A percentile compares a stretch with the other conserved stretches of the same genome.
Evolutionary conservation across 2,797 vertebrate species (phyloP).

Genomic region (Taeniopygia guttata): DNA sequence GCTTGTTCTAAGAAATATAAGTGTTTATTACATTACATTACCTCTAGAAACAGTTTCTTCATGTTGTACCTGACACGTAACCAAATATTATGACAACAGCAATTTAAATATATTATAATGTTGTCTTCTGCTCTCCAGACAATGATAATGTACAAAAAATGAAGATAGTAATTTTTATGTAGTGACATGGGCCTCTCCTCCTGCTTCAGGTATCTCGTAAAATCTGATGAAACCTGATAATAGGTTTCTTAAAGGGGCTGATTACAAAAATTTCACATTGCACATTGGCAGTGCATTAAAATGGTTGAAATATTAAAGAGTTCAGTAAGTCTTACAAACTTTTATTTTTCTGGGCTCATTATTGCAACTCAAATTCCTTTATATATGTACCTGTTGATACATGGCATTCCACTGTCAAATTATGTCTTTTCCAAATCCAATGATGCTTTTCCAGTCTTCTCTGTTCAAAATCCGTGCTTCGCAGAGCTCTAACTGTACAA

Average conservation of each 20-base stretch:
- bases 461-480: neutral
- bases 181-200: neutral
- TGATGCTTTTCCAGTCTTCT: neutral
- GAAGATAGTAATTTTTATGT: neutral
- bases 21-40: neutral
- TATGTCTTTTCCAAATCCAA: neutral
- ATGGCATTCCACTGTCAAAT: neutral
- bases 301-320: neutral
- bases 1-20: neutral
- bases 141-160: neutral
- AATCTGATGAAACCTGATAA: neutral
- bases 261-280: neutral
- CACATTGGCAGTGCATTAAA: neutral
- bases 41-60: neutral
- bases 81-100: neutral
- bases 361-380: neutral
- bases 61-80: neutral
- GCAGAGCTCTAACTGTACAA: neutral
- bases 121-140: neutral
- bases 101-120: neutral
- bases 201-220: neutral
- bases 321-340: neutral
- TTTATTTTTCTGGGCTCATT: neutral
- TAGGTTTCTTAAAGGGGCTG: neutral
- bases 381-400: neutral